Evolutionary conservation across 1,140 invertebrate genomes (phyloP).

Genomic region (Caenorhabditis brenneri): DNA sequence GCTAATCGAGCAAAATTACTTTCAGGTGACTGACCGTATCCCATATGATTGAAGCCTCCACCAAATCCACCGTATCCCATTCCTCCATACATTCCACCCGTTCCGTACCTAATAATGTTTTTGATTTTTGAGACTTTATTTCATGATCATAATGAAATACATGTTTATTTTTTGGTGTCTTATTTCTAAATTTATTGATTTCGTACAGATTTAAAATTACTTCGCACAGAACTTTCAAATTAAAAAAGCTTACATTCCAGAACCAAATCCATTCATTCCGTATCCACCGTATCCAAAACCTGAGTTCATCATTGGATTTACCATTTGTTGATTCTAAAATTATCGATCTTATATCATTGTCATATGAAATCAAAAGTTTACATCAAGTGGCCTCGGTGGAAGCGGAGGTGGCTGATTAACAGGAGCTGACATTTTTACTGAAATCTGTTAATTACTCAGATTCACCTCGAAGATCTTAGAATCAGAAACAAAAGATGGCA

Average conservation of each 20-base stretch:
- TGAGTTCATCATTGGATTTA: background rate
- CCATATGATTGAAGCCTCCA: slow-evolving; percentile 56
- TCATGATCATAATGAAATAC: too few species aligned
- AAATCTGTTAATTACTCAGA: too few species aligned
- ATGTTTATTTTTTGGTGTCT: too few species aligned
- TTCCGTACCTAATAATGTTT: slow-evolving; percentile 20
- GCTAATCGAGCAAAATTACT: slow-evolving; percentile 72
- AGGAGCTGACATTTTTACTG: background rate
- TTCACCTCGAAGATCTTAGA: background rate
- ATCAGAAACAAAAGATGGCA: background rate
- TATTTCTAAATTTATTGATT: too few species aligned
- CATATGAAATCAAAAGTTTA: background rate
- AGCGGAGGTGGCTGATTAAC: slow-evolving; percentile 42
- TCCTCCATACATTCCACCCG: slow-evolving; percentile 35
- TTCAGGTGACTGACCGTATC: slow-evolving; percentile 65
- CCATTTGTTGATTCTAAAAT: slow-evolving; percentile 6
- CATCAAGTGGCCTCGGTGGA: background rate
- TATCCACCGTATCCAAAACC: slow-evolving; percentile 26
- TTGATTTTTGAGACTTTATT: too few species aligned
- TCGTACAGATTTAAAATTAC: too few species aligned
- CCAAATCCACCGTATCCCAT: slow-evolving; percentile 33
- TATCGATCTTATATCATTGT: background rate
- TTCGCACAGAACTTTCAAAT: too few species aligned
- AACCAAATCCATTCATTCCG: slow-evolving; percentile 7
- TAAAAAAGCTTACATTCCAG: slow-evolving; percentile 17